phyloP scores from a whole-genome alignment of 2,888 invertebrate species.

The Amitus sp. region DNA sequence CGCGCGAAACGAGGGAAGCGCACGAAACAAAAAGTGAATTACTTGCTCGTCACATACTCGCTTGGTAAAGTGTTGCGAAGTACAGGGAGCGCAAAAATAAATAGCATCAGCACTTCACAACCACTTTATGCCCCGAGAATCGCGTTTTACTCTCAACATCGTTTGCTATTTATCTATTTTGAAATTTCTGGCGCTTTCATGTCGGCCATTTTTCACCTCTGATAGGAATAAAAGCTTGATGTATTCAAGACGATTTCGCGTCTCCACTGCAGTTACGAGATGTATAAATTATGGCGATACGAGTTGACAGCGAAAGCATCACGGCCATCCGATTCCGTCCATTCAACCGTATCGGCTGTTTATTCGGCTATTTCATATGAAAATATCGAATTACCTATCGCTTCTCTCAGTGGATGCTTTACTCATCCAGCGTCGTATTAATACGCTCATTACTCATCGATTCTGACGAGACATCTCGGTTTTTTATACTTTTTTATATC shows the following conservation, averaged over 20 bases:
- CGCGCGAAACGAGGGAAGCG: background rate
- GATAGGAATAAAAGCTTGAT: constrained; percentile 36
- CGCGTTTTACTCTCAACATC: background rate
- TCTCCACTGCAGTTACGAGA: constrained; percentile 20
- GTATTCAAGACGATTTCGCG: constrained; percentile 29
- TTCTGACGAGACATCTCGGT: background rate
- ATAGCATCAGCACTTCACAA: constrained; percentile 2
- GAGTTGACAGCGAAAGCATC: constrained; percentile 37
- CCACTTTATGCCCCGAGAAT: constrained; percentile 2
- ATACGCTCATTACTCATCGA: constrained; percentile 6
- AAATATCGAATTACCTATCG: constrained; percentile 29
- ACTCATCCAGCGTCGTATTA: constrained; percentile 15
- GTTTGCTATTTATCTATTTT: background rate
- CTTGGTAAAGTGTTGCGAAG: background rate
- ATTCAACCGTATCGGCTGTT: constrained; percentile 39
- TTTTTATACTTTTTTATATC: background rate
- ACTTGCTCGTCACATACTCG: background rate
- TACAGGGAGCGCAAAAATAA: background rate
- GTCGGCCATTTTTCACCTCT: background rate
- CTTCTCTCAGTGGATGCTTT: constrained; percentile 3
- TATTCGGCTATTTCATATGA: constrained; percentile 44
- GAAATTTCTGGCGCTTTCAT: no score
- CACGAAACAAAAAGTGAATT: constrained; percentile 1
- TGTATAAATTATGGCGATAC: constrained; percentile 32
- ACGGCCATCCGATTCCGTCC: constrained; percentile 42